Evolutionary conservation across 1,140 invertebrate genomes (phyloP).

Genomic region (Drosophila sproati): DNA sequence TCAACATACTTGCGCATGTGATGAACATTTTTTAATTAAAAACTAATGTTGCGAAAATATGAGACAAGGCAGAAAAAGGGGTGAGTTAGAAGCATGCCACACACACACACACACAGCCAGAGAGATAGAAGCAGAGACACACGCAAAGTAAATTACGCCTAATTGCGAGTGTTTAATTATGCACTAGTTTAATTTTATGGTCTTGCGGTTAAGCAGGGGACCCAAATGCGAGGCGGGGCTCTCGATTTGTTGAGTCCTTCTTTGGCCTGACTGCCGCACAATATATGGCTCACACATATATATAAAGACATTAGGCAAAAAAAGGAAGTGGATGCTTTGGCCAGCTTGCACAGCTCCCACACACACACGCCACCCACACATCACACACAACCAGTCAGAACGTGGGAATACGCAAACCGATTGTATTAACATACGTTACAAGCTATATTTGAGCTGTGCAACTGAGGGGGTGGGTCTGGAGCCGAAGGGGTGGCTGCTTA

Average conservation of each 20-base stretch:
- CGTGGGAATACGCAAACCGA: constrained; percentile 52
- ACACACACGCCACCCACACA: neutral
- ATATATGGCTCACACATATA: constrained; percentile 30
- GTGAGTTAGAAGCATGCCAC: constrained; percentile 7
- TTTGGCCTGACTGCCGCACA: constrained; percentile 24
- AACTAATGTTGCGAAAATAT: constrained; percentile 83
- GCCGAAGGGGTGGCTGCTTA: too few relatives aligned
- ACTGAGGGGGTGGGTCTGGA: neutral
- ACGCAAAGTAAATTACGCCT: constrained; percentile 83
- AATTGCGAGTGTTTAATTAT: constrained; percentile 84
- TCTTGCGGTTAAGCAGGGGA: constrained; percentile 64
- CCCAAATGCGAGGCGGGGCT: neutral
- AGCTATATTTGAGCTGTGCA: constrained; percentile 22
- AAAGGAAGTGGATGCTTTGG: constrained; percentile 43
- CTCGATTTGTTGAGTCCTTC: constrained; percentile 42
- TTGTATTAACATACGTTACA: constrained; percentile 62
- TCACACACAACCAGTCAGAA: constrained; percentile 5
- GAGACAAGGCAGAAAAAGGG: constrained; percentile 37
- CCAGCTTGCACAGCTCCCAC: constrained; percentile 22
- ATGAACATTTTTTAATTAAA: constrained; percentile 83
- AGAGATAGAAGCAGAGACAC: constrained; percentile 14
- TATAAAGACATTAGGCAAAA: constrained; percentile 59
- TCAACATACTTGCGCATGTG: constrained; percentile 50
- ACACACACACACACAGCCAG: constrained; percentile 22
- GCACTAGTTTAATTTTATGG: constrained; percentile 84